Evolutionary conservation across 2,888 invertebrate species (phyloP).

Genomic region (Macaria liturata): DNA sequence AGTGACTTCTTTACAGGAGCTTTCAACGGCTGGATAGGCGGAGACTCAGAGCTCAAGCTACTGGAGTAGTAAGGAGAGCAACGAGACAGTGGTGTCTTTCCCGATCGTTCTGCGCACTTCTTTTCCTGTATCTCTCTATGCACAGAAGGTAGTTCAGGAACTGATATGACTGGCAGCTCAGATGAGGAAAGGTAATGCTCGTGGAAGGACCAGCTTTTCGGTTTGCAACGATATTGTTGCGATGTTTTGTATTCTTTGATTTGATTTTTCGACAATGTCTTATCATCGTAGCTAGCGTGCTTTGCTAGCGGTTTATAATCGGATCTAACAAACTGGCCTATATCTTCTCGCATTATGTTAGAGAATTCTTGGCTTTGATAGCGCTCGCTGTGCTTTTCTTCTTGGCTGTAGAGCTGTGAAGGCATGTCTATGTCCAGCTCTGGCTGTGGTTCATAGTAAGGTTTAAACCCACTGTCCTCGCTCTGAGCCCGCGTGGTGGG

Average conservation of each 20-base stretch:
- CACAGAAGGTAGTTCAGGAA: slow-evolving; percentile 78
- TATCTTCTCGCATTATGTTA: slow-evolving; percentile 69
- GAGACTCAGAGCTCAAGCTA: slow-evolving; percentile 89
- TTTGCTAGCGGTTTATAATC: slow-evolving; percentile 84
- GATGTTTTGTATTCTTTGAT: slow-evolving; percentile 85
- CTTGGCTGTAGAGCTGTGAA: slow-evolving; percentile 83
- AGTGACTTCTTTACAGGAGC: slow-evolving; percentile 86
- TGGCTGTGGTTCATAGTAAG: slow-evolving; percentile 72
- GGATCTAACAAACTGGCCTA: slow-evolving; percentile 71
- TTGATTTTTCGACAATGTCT: slow-evolving; percentile 85
- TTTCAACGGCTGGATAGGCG: slow-evolving; percentile 86
- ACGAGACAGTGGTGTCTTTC: slow-evolving; percentile 84
- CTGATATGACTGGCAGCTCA: slow-evolving; percentile 79
- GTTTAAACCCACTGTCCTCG: slow-evolving; percentile 80
- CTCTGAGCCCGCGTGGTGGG: slow-evolving; percentile 84
- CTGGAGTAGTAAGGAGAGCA: slow-evolving; percentile 90
- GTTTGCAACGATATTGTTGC: slow-evolving; percentile 80
- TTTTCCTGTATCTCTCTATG: slow-evolving; percentile 75
- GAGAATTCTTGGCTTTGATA: slow-evolving; percentile 87
- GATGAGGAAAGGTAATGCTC: slow-evolving; percentile 84
- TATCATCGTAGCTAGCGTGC: slow-evolving; percentile 86
- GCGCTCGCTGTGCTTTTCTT: slow-evolving; percentile 85
- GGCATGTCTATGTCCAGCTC: slow-evolving; percentile 83
- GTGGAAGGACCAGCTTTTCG: slow-evolving; percentile 86
- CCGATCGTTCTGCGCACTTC: slow-evolving; percentile 70